Base-by-base conservation (phyloP, 1,140 invertebrate species). In the Drosophila obscura region DNA sequence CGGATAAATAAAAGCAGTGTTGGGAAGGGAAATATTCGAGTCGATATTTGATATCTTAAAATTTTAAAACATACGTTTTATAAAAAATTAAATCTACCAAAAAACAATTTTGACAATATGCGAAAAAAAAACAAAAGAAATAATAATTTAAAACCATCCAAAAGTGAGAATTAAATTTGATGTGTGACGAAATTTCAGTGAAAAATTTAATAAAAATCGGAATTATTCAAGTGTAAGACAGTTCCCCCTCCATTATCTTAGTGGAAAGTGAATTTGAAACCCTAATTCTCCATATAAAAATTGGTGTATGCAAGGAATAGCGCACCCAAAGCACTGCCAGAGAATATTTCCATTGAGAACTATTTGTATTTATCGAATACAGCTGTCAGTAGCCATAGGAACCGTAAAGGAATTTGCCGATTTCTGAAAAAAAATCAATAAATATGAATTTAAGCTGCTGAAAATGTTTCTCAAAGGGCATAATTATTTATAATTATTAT, bases 371-470 rank as follows among this genome's bases (percentile, higher is more conserved):
- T 62, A 57, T 69, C 35, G 39, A 56, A 56, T 46, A 39, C 61
- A 64, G 49, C 64, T 63, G 59, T 68, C 59, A 50, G 22, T 43
- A 28, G 5, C 26, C 5, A 5, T 5, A 7, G 26, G 26, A 28
- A 0, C 26, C 26, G 5, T 16, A 16, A 16, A 16, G 1, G 16
- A 16, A 16, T 16, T 0, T 28, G 5, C 5, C 5, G 26, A 73
- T 49, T 69, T 56, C 51, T 49, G 67, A 69, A 1, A 22, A 22
- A 22, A 22, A 22, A 22, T 69, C 66, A 69, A 69, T 74, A 74
- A 64, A 65, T 65, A 73, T 73, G 72, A 73, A 74, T 74, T 74
- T 74, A 64, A 74, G 64, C 73, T 64, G 60, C 71, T 35, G 48
- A 74, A 64, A 45, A 48, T 59, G 46, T 46, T 51, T 39, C 24